phyloP scores from a whole-genome alignment of 2,888 invertebrate genomes.

The Trissolcus japonicus region DNA sequence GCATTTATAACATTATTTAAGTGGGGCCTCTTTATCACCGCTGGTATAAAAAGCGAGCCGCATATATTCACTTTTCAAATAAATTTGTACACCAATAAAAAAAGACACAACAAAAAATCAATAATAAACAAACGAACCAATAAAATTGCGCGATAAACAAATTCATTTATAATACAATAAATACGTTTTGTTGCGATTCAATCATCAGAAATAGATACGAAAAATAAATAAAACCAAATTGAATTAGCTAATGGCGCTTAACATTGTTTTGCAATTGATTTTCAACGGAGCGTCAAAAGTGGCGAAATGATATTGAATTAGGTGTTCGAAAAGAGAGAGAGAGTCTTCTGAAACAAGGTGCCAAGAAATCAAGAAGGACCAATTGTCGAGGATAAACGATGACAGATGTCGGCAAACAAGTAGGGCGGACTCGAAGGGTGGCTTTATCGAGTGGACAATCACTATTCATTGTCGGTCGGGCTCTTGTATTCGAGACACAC shows the following conservation, averaged over 20 bases:
- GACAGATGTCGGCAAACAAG: conserved; percentile 76
- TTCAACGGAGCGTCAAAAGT: neutral
- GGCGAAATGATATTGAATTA: conserved; percentile 13
- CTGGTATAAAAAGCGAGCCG: conserved; percentile 16
- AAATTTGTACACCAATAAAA: neutral
- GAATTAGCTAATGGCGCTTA: too few relatives aligned
- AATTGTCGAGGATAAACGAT: conserved; percentile 66
- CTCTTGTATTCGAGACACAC: conserved; percentile 63
- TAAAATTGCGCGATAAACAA: too few relatives aligned
- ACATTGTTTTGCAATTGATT: too few relatives aligned
- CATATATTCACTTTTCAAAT: neutral
- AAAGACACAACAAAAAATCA: too few relatives aligned
- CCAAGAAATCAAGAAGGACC: conserved; percentile 51
- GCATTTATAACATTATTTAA: conserved; percentile 50
- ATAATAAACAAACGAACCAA: too few relatives aligned
- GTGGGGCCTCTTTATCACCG: conserved; percentile 35
- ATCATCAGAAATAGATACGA: too few relatives aligned
- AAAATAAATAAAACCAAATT: too few relatives aligned
- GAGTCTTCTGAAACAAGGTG: conserved; percentile 20
- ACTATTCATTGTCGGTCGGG: conserved; percentile 64
- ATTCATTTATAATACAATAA: too few relatives aligned
- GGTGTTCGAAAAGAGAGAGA: conserved; percentile 10
- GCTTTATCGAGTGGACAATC: conserved; percentile 73
- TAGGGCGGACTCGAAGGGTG: conserved; percentile 65
- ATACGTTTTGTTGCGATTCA: too few relatives aligned